Evolutionary conservation across 2,797 vertebrate species (phyloP).

Genomic region (Fistularia tabacaria): DNA sequence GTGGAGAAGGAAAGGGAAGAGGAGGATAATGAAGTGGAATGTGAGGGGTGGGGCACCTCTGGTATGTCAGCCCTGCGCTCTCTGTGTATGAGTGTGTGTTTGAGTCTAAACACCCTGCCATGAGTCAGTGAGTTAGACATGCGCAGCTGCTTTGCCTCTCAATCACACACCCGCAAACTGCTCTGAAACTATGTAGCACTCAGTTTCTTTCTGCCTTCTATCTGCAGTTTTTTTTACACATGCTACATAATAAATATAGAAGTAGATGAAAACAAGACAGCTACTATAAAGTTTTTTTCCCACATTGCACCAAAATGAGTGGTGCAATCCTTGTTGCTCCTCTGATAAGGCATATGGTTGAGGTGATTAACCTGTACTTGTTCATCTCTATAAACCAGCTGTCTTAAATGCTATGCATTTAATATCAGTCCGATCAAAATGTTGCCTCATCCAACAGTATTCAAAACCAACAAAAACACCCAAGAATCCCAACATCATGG

Average conservation of each 20-base stretch:
- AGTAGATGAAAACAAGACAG: neutral
- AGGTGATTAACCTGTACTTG: too few relatives aligned
- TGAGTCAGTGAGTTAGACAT: slow-evolving; percentile 70
- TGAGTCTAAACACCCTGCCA: slow-evolving; percentile 51
- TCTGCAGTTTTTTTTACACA: slow-evolving; percentile 26
- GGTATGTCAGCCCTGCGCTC: slow-evolving; percentile 64
- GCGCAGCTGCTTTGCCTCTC: slow-evolving; percentile 70
- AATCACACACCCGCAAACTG: slow-evolving; percentile 43
- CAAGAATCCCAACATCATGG: too few relatives aligned
- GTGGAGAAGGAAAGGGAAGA: slow-evolving; percentile 45
- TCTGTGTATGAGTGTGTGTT: slow-evolving; percentile 27
- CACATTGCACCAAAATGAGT: too few relatives aligned
- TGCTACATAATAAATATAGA: slow-evolving; percentile 13
- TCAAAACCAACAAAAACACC: too few relatives aligned
- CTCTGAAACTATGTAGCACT: slow-evolving; percentile 49
- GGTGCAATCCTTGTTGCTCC: too few relatives aligned
- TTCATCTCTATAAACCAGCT: too few relatives aligned
- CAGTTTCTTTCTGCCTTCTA: slow-evolving; percentile 27
- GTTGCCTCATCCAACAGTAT: too few relatives aligned
- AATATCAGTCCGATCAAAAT: too few relatives aligned
- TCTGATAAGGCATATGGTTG: too few relatives aligned
- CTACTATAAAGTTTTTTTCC: too few relatives aligned
- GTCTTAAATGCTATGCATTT: too few relatives aligned
- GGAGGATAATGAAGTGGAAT: slow-evolving; percentile 71
- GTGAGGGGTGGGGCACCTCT: slow-evolving; percentile 74